Percentiles rank a stretch among this genome's conserved stretches.
Conservation (phyloP, 2,888 invertebrate genomes). For the Drosophila affinis region DNA sequence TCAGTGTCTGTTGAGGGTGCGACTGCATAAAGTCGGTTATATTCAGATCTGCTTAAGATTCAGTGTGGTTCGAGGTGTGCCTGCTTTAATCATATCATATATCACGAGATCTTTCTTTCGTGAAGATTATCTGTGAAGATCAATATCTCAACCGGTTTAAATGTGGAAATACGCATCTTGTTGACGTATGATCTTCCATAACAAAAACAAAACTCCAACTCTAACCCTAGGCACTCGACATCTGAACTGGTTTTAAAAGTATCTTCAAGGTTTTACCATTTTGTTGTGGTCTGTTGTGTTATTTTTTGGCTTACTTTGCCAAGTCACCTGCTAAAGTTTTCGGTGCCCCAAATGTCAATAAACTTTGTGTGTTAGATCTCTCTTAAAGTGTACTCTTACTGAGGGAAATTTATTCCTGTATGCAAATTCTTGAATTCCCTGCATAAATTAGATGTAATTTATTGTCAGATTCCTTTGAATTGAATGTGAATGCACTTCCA, state of each 20-base stretch:
- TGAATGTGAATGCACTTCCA: not conserved
- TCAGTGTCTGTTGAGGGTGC: not conserved
- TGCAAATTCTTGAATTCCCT: not conserved
- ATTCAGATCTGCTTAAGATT: not conserved
- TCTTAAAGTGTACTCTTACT: not conserved
- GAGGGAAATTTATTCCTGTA: not conserved
- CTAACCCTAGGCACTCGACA: slow-evolving; percentile 7
- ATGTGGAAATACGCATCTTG: slow-evolving; percentile 25
- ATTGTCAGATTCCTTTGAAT: not conserved
- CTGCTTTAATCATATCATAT: slow-evolving; percentile 5
- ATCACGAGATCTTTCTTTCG: slow-evolving; percentile 1
- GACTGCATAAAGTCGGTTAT: not conserved
- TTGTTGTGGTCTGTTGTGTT: slow-evolving; percentile 1
- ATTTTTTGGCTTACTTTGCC: slow-evolving; percentile 9
- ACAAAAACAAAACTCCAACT: not conserved
- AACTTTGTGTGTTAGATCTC: not conserved
- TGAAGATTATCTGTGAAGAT: slow-evolving; percentile 13
- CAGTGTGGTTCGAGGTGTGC: slow-evolving; percentile 20
- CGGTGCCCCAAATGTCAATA: not conserved
- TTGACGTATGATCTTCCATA: slow-evolving; percentile 20
- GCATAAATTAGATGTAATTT: not conserved
- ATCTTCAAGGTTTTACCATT: slow-evolving; percentile 25
- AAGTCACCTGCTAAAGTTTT: slow-evolving; percentile 25
- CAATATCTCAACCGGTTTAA: slow-evolving; percentile 27
- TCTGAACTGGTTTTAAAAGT: slow-evolving; percentile 26